Evolutionary conservation across 35 echinoderm and acorn worm genomes (phyloP).

Genomic region (Apostichopus californicus): DNA sequence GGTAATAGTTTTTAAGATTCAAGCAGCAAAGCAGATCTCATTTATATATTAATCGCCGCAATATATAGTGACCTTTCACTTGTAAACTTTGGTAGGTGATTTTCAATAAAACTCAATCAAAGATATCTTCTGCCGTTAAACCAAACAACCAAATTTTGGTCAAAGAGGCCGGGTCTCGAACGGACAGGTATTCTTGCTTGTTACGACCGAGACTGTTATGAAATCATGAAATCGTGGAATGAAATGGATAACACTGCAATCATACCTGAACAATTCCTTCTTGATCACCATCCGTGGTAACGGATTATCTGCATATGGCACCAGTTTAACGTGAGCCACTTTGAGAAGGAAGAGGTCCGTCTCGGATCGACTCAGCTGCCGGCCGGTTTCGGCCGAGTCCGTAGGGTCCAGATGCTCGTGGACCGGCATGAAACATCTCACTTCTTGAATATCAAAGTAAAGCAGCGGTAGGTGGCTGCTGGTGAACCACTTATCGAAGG

Average conservation of each 20-base stretch:
- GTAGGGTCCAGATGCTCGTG: conserved; percentile 20
- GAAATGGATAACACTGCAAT: background rate
- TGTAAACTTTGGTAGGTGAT: no score
- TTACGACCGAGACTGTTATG: no score
- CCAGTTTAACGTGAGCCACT: conserved; percentile 69
- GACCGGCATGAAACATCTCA: conserved; percentile 84
- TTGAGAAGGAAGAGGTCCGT: conserved; percentile 82
- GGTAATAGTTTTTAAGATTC: no score
- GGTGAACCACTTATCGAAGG: conserved; percentile 70
- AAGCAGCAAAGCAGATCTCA: no score
- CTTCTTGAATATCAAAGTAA: conserved; percentile 85
- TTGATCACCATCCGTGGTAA: conserved; percentile 90
- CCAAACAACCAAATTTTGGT: no score
- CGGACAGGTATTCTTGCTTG: no score
- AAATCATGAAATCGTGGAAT: background rate
- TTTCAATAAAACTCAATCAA: no score
- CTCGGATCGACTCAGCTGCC: background rate
- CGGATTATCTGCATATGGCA: conserved; percentile 93
- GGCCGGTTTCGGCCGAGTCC: background rate
- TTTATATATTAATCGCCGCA: no score
- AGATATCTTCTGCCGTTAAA: no score
- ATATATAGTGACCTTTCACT: no score
- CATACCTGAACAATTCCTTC: conserved; percentile 90
- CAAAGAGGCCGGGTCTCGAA: no score
- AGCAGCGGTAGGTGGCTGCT: conserved; percentile 74